These are phyloP conservation scores for Mesitornis unicolor DNA, from an alignment of 2,113 vertebrate genomes.

Conservation along the genomic window DNA sequence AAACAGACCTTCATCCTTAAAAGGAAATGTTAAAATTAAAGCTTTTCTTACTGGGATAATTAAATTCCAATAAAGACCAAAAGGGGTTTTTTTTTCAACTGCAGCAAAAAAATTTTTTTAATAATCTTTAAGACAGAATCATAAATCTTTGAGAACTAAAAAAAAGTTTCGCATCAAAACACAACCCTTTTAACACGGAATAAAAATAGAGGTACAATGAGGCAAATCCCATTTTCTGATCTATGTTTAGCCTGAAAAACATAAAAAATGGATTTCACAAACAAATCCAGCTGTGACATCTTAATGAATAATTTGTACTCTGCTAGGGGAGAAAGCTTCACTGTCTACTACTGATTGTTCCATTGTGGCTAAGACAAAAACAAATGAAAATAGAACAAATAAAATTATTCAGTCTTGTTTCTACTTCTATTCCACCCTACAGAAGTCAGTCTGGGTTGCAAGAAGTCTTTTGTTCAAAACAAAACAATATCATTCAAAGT, in stretches of 20 bases:
- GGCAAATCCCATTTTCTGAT: not conserved
- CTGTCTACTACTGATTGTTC: not conserved
- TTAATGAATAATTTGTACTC: not conserved
- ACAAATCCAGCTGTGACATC: not conserved
- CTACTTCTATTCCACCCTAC: not conserved
- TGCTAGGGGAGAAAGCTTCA: not conserved
- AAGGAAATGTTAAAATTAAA: slow-evolving; percentile 25
- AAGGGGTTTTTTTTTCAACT: not conserved
- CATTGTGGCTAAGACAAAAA: not conserved
- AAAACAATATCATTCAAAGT: not conserved
- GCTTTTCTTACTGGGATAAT: not conserved
- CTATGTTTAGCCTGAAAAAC: not conserved
- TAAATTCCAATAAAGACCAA: not conserved
- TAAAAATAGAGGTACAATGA: not conserved
- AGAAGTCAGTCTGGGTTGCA: not conserved
- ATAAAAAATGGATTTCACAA: not conserved
- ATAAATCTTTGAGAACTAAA: not conserved
- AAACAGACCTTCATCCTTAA: not conserved
- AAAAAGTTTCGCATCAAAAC: not conserved
- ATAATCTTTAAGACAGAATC: not conserved
- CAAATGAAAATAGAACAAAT: not conserved
- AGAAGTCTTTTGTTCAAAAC: not conserved
- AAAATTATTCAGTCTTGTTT: not conserved
- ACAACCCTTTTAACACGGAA: not conserved
- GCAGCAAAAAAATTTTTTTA: not conserved